Base-by-base conservation (phyloP, 1,140 invertebrate species). In the Pseudomyrmex pallidus region DNA sequence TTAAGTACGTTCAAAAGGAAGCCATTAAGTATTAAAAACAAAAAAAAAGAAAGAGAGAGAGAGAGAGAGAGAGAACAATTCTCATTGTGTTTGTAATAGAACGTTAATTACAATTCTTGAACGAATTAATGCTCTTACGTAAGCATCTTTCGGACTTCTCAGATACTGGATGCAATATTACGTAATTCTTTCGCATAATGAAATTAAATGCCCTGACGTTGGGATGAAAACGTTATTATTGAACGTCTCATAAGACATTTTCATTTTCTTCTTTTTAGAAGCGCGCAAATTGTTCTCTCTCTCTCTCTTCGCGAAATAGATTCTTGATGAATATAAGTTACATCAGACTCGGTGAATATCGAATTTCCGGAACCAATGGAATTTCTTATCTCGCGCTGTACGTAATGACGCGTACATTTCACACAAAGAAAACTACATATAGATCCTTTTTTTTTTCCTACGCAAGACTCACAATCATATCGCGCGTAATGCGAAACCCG, bases 121-220 rank as follows among this genome's bases (percentile, higher is more conserved):
- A 57, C 44, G 54, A 9, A 52, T 13, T 56, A 61, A 35, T 59
- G 22, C 13, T 80, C 22, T 72, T 70, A 44, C 22, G 2, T 76
- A 66, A 68, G 63, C 8, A 46, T 15, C 52, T 78, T 68, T 57
- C 44, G 57, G 52, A 70, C 59, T 59, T 70, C 54, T 57, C 44
- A 10, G 73, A 17, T 56, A 22, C 35, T 13, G 20, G 20, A 20
- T n/a, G 59, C 50, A 66, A 17, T 17, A 66, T 56, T 17, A 46
- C 20, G 7, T 80, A 72, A 80, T 80, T 59, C 44, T 50, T 59
- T 25, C n/a, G 44, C 66, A 59, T 72, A 80, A 80, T 80, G 44
- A 72, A 13, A 80, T 80, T 72, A 80, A 72, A 50, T 72, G 35
- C 46, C 5, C 44, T 48, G 66, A 48, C 20, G 20, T 70, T 44